Evolutionary conservation across 1,140 invertebrate species (phyloP).

Genomic region (Liolophura sinensis): DNA sequence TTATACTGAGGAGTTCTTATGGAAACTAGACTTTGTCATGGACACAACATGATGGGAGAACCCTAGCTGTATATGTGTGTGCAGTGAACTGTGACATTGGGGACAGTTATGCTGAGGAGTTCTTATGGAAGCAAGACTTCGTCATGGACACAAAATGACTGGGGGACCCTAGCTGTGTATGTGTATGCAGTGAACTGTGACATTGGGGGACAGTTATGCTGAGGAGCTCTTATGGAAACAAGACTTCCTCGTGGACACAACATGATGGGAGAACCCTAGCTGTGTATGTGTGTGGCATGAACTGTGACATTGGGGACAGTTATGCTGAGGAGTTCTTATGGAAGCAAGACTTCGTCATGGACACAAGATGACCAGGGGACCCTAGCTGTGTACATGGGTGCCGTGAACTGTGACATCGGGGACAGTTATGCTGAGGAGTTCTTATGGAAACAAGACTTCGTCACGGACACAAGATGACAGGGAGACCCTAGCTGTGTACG

Average conservation of each 20-base stretch:
- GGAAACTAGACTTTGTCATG: slow-evolving; percentile 78
- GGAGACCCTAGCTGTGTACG: slow-evolving; percentile 85
- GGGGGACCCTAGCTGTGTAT: slow-evolving; percentile 85
- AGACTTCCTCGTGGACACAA: slow-evolving; percentile 66
- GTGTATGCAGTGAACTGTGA: slow-evolving; percentile 82
- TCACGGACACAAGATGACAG: slow-evolving; percentile 67
- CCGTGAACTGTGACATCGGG: slow-evolving; percentile 70
- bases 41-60: slow-evolving; percentile 84
- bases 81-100: slow-evolving; percentile 71
- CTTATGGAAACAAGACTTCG: slow-evolving; percentile 92
- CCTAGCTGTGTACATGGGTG: slow-evolving; percentile 83
- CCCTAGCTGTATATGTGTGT: slow-evolving; percentile 85
- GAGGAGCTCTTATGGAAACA: slow-evolving; percentile 83
- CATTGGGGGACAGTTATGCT: slow-evolving; percentile 66
- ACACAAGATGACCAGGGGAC: slow-evolving; percentile 78
- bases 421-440: slow-evolving; percentile 70
- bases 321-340: slow-evolving; percentile 75
- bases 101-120: slow-evolving; percentile 69
- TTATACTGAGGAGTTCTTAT: slow-evolving; percentile 74
- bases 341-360: slow-evolving; percentile 85
- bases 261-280: slow-evolving; percentile 90
- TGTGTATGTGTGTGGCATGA: slow-evolving; percentile 82
- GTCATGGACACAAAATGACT: slow-evolving; percentile 73
- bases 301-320: slow-evolving; percentile 68
- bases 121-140: slow-evolving; percentile 86